Evolutionary conservation across 1,140 invertebrate genomes (phyloP).

Genomic region (Nylanderia fulva): DNA sequence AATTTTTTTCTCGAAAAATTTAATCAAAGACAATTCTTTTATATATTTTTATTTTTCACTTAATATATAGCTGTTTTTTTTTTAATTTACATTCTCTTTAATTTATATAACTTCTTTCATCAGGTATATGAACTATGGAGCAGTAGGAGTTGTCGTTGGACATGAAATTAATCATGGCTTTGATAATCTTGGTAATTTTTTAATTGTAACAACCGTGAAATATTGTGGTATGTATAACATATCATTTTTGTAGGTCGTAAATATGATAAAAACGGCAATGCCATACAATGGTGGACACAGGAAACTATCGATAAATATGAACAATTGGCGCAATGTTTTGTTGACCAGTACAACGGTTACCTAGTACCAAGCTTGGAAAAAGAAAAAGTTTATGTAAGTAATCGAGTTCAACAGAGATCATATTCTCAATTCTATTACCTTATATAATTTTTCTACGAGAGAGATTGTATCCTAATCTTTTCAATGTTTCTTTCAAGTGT

Average conservation of each 20-base stretch:
- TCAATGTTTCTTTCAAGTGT: not conserved
- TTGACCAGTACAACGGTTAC: conserved; percentile 11
- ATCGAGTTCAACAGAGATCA: not conserved
- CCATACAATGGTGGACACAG: conserved; percentile 13
- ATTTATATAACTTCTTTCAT: not conserved
- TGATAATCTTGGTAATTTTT: not conserved
- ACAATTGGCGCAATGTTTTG: not conserved
- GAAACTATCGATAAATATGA: not conserved
- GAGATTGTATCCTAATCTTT: not conserved
- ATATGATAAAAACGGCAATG: conserved; percentile 12
- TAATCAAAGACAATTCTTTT: not conserved
- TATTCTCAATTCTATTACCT: not conserved
- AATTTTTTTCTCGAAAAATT: not conserved
- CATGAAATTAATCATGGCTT: conserved; percentile 24
- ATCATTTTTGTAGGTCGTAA: not conserved
- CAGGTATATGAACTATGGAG: conserved; percentile 17
- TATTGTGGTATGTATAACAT: not conserved
- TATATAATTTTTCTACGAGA: not conserved
- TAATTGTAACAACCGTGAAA: not conserved
- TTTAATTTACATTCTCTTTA: not conserved
- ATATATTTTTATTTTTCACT: not conserved
- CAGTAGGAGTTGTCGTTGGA: not conserved
- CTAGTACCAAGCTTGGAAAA: not conserved
- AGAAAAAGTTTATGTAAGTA: not conserved
- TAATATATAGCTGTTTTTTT: not conserved